These are phyloP conservation scores for Maniola jurtina DNA, from an alignment of 1,140 invertebrate species.

Conservation along the genomic window DNA sequence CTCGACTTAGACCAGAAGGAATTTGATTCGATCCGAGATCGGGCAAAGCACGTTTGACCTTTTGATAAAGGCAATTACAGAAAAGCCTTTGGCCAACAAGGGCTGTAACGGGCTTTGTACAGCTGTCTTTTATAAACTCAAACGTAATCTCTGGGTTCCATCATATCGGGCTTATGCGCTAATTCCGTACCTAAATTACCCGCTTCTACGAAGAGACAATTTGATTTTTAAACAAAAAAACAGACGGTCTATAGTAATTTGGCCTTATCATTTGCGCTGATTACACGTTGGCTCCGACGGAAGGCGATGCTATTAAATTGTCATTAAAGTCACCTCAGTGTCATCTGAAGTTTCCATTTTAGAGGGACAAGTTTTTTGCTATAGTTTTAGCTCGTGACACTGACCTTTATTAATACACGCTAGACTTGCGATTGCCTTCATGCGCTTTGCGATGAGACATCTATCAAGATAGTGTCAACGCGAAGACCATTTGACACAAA, in stretches of 20 bases:
- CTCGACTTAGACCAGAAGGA: conserved; percentile 32
- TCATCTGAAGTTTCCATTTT: conserved; percentile 72
- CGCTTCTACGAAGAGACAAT: conserved; percentile 49
- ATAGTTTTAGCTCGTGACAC: conserved; percentile 55
- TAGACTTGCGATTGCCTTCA: no score
- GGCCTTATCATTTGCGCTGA: conserved; percentile 70
- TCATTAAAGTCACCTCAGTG: conserved; percentile 73
- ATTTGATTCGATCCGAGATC: conserved; percentile 46
- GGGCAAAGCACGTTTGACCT: conserved; percentile 45
- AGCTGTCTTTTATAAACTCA: conserved; percentile 30
- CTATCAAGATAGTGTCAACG: no score
- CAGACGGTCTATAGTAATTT: conserved; percentile 44
- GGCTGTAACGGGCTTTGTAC: conserved; percentile 33
- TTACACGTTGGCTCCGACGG: conserved; percentile 65
- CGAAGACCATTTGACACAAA: no score
- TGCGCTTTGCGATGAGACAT: no score
- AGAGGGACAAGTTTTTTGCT: conserved; percentile 70
- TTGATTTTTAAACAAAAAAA: conserved; percentile 60
- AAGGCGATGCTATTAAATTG: conserved; percentile 75
- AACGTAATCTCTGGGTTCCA: conserved; percentile 27
- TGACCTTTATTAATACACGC: no score
- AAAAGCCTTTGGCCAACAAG: conserved; percentile 40
- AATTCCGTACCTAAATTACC: conserved; percentile 27
- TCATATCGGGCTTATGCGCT: conserved; percentile 25
- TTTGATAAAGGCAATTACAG: conserved; percentile 47